Evolutionary conservation across 2,113 vertebrate genomes (phyloP), one percentile per base, ranked within the genome.

Genomic region (Hipposideros armiger): DNA sequence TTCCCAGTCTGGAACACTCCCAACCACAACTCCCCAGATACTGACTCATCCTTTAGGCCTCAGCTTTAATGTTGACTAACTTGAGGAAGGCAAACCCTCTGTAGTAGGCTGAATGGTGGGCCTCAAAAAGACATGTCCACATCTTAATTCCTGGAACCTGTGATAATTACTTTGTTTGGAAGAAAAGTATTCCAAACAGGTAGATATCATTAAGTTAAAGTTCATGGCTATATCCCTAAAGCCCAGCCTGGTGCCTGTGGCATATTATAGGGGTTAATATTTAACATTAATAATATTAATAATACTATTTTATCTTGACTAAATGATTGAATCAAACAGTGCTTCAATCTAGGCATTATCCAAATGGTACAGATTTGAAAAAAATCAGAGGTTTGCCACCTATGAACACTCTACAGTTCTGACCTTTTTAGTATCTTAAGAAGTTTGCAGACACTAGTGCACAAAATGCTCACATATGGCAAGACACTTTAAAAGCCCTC

Each of bases 1-100:
- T 94, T 96, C 74, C 74, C 74, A 20, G 52, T 24, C 47, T 94
- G 45, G 45, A 95, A 72, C 40, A 40, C 47, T 80, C 50, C 72
- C 14, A 30, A 7, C 13, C 72, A 93, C 17, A 24, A 26, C 47
- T 80, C 52, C 32, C 83, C 52, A 86, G 74, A 92, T 50, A 22
- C 45, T 91, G 90, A 78, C 64, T 95, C 64, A 95, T 66, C 11
- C 42, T n/a, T 42, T 24, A 28, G 84, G 50, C 16, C 28, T 94
- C 17, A 54, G 30, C 8, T 64, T 32, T 72, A 45, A 28, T 30
- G 88, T 24, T 2, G 3, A 40, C 14, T 20, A 2, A 8, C 40
- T 58, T 91, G 24, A 77, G 70, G 42, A 78, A 80, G 64, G 0
- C 36, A 58, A 40, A 62, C 3, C 3, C n/a, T 87, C 58, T 45